Percentiles rank a stretch among this genome's conserved stretches.
phyloP scores from a whole-genome alignment of 2,888 invertebrate genomes.

The Cosmopolites sordidus region DNA sequence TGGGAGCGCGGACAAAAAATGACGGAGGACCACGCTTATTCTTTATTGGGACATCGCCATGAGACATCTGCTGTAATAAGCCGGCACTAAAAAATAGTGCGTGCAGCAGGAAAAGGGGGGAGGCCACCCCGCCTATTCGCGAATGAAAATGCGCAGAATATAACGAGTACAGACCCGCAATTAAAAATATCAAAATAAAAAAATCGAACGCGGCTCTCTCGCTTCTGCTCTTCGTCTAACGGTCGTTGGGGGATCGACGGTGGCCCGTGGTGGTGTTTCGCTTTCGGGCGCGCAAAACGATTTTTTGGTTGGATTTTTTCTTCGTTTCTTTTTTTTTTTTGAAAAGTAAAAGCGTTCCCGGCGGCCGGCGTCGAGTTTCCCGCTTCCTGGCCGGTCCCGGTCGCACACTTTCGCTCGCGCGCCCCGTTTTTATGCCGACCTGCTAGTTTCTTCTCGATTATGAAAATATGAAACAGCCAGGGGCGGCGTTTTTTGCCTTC shows the following conservation, averaged over 20 bases:
- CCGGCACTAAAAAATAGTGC: slow-evolving; percentile 63
- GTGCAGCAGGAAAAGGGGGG: slow-evolving; percentile 40
- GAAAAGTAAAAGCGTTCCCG: slow-evolving; percentile 25
- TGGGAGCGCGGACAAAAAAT: slow-evolving; percentile 50
- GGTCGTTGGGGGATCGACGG: too few species aligned
- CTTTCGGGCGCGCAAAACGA: slow-evolving; percentile 23
- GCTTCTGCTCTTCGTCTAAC: slow-evolving; percentile 19
- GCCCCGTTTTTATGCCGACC: slow-evolving; percentile 22
- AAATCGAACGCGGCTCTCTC: slow-evolving; percentile 40
- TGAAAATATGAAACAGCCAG: slow-evolving; percentile 26
- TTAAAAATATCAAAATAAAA: slow-evolving; percentile 55
- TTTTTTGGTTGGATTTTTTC: slow-evolving; percentile 6
- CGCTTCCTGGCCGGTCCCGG: not conserved
- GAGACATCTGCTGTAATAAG: slow-evolving; percentile 64
- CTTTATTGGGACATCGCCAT: slow-evolving; percentile 54
- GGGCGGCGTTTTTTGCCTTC: slow-evolving; percentile 7
- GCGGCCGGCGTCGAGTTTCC: not conserved
- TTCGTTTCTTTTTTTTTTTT: slow-evolving; percentile 11
- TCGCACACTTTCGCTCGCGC: slow-evolving; percentile 19
- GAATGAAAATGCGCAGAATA: slow-evolving; percentile 59
- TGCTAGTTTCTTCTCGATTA: slow-evolving; percentile 27
- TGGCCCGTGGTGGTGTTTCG: too few species aligned
- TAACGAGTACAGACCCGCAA: slow-evolving; percentile 56
- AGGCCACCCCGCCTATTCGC: slow-evolving; percentile 47
- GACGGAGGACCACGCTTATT: slow-evolving; percentile 44